Conservation (phyloP, 30 jellyfish, hydroid and myxozoan species). For the Chrysaora quinquecirrha region DNA sequence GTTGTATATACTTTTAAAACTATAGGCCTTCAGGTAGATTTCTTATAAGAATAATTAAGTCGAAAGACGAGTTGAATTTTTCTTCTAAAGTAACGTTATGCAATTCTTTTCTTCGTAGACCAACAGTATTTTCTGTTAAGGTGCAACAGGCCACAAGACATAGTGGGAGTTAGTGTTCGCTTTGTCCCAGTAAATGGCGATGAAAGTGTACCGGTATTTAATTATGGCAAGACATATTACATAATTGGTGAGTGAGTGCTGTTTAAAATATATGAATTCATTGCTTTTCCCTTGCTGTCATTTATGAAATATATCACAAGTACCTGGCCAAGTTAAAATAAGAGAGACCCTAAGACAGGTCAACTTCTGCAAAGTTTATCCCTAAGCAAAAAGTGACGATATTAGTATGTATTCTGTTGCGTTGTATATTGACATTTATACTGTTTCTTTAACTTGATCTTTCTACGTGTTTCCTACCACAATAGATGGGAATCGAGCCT, state of each 20-base stretch:
- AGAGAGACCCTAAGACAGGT: too few species aligned
- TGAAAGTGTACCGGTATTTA: conserved; percentile 3
- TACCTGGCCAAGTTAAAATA: too few species aligned
- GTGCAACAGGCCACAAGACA: conserved; percentile 9
- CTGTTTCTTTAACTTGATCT: too few species aligned
- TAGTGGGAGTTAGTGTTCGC: conserved; percentile 8
- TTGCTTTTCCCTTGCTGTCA: neutral
- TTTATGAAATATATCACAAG: too few species aligned
- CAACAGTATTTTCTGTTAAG: too few species aligned
- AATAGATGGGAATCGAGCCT: too few species aligned
- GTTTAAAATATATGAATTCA: neutral
- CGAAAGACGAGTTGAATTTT: neutral
- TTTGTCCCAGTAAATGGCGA: neutral
- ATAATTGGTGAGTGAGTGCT: conserved; percentile 41
- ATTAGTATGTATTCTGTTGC: too few species aligned
- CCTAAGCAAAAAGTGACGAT: too few species aligned
- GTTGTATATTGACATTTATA: too few species aligned
- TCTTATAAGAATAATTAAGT: neutral
- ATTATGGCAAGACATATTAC: conserved; percentile 4
- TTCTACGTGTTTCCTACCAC: too few species aligned
- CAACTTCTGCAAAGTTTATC: too few species aligned
- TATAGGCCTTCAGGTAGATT: neutral
- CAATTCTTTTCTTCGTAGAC: too few species aligned
- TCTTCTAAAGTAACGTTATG: neutral
- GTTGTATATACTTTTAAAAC: neutral